A percentile compares a stretch with the other conserved stretches of the same genome.
Conservation (phyloP, 2,888 invertebrate species). For the Elegia similella region DNA sequence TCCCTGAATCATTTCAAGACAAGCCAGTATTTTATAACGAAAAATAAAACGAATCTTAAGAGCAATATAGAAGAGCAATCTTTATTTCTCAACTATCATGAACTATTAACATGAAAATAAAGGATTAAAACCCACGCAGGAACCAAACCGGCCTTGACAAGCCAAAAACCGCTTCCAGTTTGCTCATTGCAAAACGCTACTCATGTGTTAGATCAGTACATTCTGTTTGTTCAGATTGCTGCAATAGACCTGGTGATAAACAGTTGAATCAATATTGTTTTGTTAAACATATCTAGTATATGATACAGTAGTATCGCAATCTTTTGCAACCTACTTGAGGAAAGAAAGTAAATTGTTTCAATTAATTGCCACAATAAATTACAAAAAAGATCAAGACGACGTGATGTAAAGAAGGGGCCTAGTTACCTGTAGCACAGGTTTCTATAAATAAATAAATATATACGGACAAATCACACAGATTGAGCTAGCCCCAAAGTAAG, state of each 20-base stretch:
- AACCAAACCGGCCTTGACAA: background rate
- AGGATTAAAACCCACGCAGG: conserved; percentile 4
- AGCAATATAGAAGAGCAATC: background rate
- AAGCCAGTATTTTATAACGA: too few relatives aligned
- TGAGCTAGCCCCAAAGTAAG: too few relatives aligned
- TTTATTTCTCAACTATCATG: background rate
- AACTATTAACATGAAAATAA: background rate
- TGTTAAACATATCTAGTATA: background rate
- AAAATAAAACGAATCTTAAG: too few relatives aligned
- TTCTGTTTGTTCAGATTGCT: conserved; percentile 5
- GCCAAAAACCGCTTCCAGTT: background rate
- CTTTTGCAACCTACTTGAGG: background rate
- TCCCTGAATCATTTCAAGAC: too few relatives aligned
- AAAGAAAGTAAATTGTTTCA: background rate
- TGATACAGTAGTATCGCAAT: background rate
- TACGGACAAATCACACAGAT: too few relatives aligned
- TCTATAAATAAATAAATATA: too few relatives aligned
- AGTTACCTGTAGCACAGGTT: too few relatives aligned
- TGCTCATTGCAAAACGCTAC: background rate
- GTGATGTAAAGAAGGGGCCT: too few relatives aligned
- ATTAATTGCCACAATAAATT: too few relatives aligned
- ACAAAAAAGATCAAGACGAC: too few relatives aligned
- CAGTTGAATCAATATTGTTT: conserved; percentile 17
- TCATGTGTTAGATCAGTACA: conserved; percentile 1
- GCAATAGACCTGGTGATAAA: background rate